Percentiles rank a stretch among this genome's conserved stretches.
Conservation (phyloP, 2,797 vertebrate species). For the Microcaecilia unicolor region DNA sequence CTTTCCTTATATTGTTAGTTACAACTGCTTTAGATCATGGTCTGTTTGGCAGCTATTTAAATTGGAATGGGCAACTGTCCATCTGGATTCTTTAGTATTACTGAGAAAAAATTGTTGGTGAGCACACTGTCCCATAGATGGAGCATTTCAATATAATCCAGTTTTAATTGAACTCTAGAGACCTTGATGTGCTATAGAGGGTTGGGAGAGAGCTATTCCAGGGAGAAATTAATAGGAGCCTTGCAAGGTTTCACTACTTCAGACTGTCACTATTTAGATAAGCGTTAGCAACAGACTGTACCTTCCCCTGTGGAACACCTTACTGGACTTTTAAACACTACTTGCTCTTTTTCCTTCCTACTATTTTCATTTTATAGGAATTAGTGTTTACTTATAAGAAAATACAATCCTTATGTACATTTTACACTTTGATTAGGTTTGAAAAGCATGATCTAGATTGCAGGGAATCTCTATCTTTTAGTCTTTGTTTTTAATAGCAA, state of each 20-base stretch:
- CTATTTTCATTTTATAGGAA: conserved; percentile 52
- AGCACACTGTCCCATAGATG: conserved; percentile 68
- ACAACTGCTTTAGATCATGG: conserved; percentile 56
- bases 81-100: conserved; percentile 83
- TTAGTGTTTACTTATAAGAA: too few species aligned
- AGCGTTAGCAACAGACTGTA: conserved; percentile 88
- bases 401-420: too few species aligned
- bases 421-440: too few species aligned
- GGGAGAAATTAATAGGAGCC: conserved; percentile 94
- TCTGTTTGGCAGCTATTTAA: conserved; percentile 96
- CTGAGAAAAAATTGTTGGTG: conserved; percentile 76
- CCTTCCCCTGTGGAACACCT: conserved; percentile 74
- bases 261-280: conserved; percentile 87
- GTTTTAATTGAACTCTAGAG: conserved; percentile 99
- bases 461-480: too few species aligned
- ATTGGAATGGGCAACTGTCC: conserved; percentile 91
- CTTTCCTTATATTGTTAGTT: conserved; percentile 66
- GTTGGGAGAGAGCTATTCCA: conserved; percentile 87
- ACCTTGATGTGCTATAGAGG: conserved; percentile 85
- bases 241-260: conserved; percentile 65
- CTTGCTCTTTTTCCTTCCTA: conserved; percentile 17
- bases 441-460: too few species aligned
- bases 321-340: conserved; percentile 46
- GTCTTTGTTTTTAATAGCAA: too few species aligned
- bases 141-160: conserved; percentile 96